Percentiles rank a stretch among this genome's conserved stretches.
Evolutionary conservation across 2,888 invertebrate genomes (phyloP).

Genomic region (Cyaniris semiargus): DNA sequence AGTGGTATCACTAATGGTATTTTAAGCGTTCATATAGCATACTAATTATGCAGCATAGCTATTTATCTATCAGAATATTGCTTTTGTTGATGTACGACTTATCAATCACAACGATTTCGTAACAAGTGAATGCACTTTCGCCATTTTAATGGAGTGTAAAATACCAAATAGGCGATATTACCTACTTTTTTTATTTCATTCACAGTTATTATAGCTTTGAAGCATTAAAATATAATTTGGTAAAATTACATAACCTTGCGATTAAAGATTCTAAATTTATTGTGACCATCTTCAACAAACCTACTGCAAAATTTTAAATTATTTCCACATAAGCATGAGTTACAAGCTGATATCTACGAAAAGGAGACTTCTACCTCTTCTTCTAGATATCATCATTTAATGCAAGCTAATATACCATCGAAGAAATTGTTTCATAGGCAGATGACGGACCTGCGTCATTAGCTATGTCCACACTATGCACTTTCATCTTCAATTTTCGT

Average conservation of each 20-base stretch:
- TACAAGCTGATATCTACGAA: background rate
- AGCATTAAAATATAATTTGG: background rate
- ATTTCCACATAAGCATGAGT: background rate
- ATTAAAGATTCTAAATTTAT: too few relatives aligned
- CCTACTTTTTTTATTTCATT: background rate
- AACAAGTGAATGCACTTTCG: constrained; percentile 52
- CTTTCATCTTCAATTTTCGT: too few relatives aligned
- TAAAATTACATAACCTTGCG: background rate
- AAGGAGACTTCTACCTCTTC: background rate
- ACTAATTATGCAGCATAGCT: background rate
- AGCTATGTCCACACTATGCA: too few relatives aligned
- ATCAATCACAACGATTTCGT: constrained; percentile 47
- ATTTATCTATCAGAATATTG: constrained; percentile 8
- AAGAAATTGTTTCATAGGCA: too few relatives aligned
- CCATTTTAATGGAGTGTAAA: background rate
- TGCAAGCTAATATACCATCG: too few relatives aligned
- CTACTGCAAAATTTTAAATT: too few relatives aligned
- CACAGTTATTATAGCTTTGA: background rate
- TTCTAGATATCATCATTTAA: background rate
- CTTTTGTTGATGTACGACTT: constrained; percentile 15
- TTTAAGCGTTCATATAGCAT: constrained; percentile 10
- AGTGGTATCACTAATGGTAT: background rate
- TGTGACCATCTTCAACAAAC: too few relatives aligned
- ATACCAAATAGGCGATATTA: constrained; percentile 7
- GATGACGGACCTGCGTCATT: too few relatives aligned